Evolutionary conservation across 2,797 vertebrate genomes (phyloP), one percentile per base, ranked within the genome.

Genomic region (Geotrypetes seraphini): DNA sequence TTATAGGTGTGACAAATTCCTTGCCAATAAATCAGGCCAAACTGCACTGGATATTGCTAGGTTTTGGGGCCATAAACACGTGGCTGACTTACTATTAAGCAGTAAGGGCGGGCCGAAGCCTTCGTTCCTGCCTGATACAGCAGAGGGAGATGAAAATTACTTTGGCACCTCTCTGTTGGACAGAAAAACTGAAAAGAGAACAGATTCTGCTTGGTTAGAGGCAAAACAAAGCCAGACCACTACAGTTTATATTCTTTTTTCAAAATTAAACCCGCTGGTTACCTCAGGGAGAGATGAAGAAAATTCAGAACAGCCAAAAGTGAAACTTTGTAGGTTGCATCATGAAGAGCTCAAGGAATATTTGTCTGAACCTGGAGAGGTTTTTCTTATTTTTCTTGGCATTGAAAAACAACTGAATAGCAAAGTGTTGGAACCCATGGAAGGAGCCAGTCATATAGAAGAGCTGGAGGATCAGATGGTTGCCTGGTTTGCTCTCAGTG

Each of bases 31-130:
- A 31, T 90, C 91, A 10, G 85, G 68, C 2, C 90, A 98, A 53
- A 95, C 88, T 4, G 90, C 92, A 36, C 66, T 81, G 32, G 91
- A 97, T 21, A 81, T 97, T 30, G 90, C 91, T 47, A 75, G 66
- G 56, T 96, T 97, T 72, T 96, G 93, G 93, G 93, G 91, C 5
- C 87, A 94, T 75, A 74, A 75, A 27, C 87, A 91, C 50, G 69
- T 96, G 53, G 69, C 66, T 47, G 48, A 72, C 57, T 73, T 94
- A 47, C 50, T 97, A 47, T 31, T 65, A 20, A 54, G 61, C 33
- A 47, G 54, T 3, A 75, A 60, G 21, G 50, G 41, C 13, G 43
- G 44, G 3, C 33, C 63, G 18, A 64, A 36, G n/a, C 68, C 33
- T 40, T 45, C 21, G 15, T 47, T 79, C 47, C 62, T 84, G 41